Conservation (phyloP, 1,140 invertebrate species). For the Drosophila tani region DNA sequence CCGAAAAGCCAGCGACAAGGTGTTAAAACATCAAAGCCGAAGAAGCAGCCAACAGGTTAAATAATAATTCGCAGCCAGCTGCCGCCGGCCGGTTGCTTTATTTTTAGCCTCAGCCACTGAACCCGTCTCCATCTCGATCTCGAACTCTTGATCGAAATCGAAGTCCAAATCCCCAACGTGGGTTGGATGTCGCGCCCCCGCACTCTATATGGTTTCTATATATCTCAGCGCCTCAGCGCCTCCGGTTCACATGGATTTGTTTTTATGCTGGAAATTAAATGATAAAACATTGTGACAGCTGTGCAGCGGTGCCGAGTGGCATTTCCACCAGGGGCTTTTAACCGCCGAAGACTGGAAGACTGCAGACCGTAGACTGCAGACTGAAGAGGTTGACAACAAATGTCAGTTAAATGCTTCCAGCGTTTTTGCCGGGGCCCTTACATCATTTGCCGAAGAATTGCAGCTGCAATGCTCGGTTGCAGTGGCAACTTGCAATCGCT, state of each 20-base stretch:
- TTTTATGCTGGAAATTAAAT: slow-evolving; percentile 83
- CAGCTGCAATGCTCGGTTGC: slow-evolving; percentile 30
- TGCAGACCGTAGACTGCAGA: background rate
- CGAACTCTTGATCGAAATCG: slow-evolving; percentile 13
- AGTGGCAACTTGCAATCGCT: slow-evolving; percentile 26
- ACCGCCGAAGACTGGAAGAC: slow-evolving; percentile 6
- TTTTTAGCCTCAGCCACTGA: slow-evolving; percentile 64
- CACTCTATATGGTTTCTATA: slow-evolving; percentile 18
- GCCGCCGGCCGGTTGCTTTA: slow-evolving; percentile 49
- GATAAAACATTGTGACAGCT: slow-evolving; percentile 83
- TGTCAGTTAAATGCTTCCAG: slow-evolving; percentile 72
- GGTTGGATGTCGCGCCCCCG: slow-evolving; percentile 20
- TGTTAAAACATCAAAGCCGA: slow-evolving; percentile 54
- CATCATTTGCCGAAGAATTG: slow-evolving; percentile 70
- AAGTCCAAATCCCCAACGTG: slow-evolving; percentile 9
- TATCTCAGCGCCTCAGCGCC: background rate
- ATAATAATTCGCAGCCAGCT: slow-evolving; percentile 75
- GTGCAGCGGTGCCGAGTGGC: slow-evolving; percentile 66
- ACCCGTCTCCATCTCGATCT: slow-evolving; percentile 12
- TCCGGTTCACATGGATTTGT: slow-evolving; percentile 74
- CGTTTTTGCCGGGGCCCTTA: slow-evolving; percentile 56
- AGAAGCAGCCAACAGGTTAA: slow-evolving; percentile 65
- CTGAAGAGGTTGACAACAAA: slow-evolving; percentile 72
- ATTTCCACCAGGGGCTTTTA: slow-evolving; percentile 54
- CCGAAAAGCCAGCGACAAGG: slow-evolving; percentile 61